Conservation (phyloP, 1,140 invertebrate genomes). For the Myzus persicae region DNA sequence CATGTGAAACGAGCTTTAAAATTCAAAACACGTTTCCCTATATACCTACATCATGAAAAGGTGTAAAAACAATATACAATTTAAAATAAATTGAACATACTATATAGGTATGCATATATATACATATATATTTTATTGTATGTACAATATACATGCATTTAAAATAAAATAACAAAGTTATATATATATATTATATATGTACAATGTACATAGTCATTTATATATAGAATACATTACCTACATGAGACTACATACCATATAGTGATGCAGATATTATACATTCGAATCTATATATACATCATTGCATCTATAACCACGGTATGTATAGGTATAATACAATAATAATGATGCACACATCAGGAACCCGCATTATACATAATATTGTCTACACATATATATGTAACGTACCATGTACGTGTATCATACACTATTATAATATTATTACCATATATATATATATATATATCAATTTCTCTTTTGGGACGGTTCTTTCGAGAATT, state of each 20-base stretch:
- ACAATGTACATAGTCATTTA: background rate
- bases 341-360: background rate
- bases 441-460: background rate
- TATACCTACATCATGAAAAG: background rate
- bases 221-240: background rate
- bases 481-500: background rate
- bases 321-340: background rate
- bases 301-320: background rate
- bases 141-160: background rate
- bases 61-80: background rate
- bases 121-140: too few species aligned
- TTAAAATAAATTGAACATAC: background rate
- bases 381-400: background rate
- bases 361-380: background rate
- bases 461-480: slow-evolving; percentile 6
- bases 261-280: background rate
- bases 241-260: too few species aligned
- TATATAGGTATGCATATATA: background rate
- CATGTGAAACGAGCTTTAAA: background rate
- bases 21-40: background rate
- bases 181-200: background rate
- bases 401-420: too few species aligned
- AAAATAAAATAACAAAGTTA: background rate
- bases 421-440: background rate
- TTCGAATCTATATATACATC: background rate